Evolutionary conservation across 1,140 invertebrate genomes (phyloP).

Genomic region (Cotesia vestalis): DNA sequence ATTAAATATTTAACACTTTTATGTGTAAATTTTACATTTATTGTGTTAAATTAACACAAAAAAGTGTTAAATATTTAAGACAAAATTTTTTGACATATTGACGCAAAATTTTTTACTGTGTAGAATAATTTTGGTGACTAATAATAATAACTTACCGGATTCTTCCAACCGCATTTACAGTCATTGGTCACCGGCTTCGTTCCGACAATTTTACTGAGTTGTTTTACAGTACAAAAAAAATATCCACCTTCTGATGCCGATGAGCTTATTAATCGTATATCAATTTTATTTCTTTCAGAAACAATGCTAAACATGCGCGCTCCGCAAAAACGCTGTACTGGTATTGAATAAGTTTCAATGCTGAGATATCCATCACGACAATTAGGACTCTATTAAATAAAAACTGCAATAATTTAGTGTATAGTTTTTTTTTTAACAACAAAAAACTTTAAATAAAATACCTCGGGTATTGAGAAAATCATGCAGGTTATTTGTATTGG

Average conservation of each 20-base stretch:
- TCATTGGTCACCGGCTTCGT: slow-evolving; percentile 25
- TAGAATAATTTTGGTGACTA: neutral
- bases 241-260: slow-evolving; percentile 57
- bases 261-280: slow-evolving; percentile 56
- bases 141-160: slow-evolving; percentile 58
- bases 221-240: slow-evolving; percentile 64
- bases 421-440: neutral
- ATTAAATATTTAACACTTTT: no score
- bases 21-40: no score
- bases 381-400: slow-evolving; percentile 37
- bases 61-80: no score
- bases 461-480: slow-evolving; percentile 63
- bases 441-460: slow-evolving; percentile 49
- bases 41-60: no score
- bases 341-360: slow-evolving; percentile 27
- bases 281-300: slow-evolving; percentile 61
- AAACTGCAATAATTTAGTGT: neutral
- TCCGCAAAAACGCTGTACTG: slow-evolving; percentile 67
- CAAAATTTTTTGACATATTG: no score
- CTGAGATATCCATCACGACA: slow-evolving; percentile 52
- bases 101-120: no score
- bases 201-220: slow-evolving; percentile 42
- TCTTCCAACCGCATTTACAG: slow-evolving; percentile 70
- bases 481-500: slow-evolving; percentile 61
- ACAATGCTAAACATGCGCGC: slow-evolving; percentile 56